Evolutionary conservation across 2,113 vertebrate genomes (phyloP).

Genomic region (Rutilus rutilus): DNA sequence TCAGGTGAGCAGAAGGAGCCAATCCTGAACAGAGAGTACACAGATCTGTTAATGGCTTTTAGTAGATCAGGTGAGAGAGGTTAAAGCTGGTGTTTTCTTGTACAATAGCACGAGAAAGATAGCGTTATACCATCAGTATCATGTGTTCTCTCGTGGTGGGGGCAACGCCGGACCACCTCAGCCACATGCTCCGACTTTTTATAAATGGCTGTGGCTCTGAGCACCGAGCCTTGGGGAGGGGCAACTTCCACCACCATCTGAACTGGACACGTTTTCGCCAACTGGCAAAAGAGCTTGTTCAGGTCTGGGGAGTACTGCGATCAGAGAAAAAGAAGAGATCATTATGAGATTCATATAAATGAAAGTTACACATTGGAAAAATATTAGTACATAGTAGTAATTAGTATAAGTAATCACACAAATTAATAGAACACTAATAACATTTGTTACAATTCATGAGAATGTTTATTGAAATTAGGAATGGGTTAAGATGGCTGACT

Average conservation of each 20-base stretch:
- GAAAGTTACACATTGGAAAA: neutral
- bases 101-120: neutral
- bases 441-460: neutral
- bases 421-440: neutral
- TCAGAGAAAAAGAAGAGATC: neutral
- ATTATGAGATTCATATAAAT: neutral
- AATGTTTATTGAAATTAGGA: neutral
- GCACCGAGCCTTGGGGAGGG: conserved; percentile 59
- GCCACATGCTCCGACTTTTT: conserved; percentile 78
- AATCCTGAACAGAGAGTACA: conserved; percentile 54
- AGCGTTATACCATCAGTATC: conserved; percentile 69
- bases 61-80: neutral
- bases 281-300: conserved; percentile 80
- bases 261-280: conserved; percentile 78
- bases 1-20: conserved; percentile 76
- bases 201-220: conserved; percentile 78
- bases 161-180: conserved; percentile 78
- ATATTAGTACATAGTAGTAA: neutral
- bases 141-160: conserved; percentile 75
- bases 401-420: neutral
- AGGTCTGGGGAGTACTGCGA: conserved; percentile 71
- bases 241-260: conserved; percentile 63
- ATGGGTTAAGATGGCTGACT: neutral
- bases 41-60: neutral
- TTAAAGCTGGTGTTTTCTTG: neutral